Conservation (phyloP, 2,888 invertebrate genomes). For the Congeria kusceri region DNA sequence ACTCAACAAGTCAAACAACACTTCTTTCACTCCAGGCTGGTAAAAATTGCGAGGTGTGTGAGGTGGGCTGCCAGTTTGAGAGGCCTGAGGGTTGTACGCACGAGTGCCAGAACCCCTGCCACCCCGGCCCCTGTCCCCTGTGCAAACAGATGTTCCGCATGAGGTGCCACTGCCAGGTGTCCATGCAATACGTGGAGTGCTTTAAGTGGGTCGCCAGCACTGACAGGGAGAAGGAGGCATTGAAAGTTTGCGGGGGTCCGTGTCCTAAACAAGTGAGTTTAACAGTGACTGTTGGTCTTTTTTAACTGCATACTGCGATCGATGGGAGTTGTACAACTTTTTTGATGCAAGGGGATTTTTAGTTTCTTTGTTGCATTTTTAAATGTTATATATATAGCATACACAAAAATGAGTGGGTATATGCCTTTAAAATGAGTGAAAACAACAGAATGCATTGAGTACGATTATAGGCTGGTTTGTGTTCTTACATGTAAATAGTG, state of each 20-base stretch:
- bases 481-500: too few species aligned
- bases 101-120: conserved; percentile 88
- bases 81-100: conserved; percentile 91
- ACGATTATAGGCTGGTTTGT: too few species aligned
- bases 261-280: conserved; percentile 92
- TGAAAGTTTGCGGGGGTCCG: conserved; percentile 91
- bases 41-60: conserved; percentile 83
- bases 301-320: too few species aligned
- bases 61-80: conserved; percentile 81
- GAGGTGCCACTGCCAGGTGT: conserved; percentile 93
- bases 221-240: conserved; percentile 85
- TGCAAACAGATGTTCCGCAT: conserved; percentile 87
- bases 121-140: conserved; percentile 90
- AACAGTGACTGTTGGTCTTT: too few species aligned
- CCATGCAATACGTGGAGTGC: conserved; percentile 92
- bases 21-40: conserved; percentile 78
- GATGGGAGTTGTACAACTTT: too few species aligned
- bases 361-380: too few species aligned
- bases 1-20: not conserved
- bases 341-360: too few species aligned
- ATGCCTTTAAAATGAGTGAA: too few species aligned
- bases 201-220: conserved; percentile 88
- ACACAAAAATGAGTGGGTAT: too few species aligned
- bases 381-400: too few species aligned
- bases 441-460: too few species aligned